Base-by-base conservation (phyloP, 2,113 vertebrate species). In the Camelus bactrianus region DNA sequence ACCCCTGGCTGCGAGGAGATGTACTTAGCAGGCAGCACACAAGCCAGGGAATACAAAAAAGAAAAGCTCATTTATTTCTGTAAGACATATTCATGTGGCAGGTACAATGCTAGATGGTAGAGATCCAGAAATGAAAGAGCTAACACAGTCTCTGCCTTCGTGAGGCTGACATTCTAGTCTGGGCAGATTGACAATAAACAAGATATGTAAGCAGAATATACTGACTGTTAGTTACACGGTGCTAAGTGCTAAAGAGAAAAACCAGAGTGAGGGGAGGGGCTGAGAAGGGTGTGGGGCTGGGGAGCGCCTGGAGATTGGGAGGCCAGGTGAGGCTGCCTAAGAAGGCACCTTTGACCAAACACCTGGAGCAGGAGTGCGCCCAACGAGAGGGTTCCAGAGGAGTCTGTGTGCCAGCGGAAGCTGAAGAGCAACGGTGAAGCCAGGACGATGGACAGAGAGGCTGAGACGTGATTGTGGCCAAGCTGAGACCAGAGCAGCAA, bases 401-500 rank as follows among this genome's bases (percentile, higher is more conserved):
- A 95, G 22, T 0, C 0, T 10, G 3, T 13, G 22, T 28, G 8
- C 52, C 84, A 9, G 14, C 10, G 7, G 50, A 97, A 76, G 94
- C 87, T 22, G 98, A 98, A 97, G 98, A 98, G 8, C 97, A 98
- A 30, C 97, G 32, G 35, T 32, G 52, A 42, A 4, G 52, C 76
- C 76, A 76, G 82, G 50, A 42, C 38, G 4, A 42, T 6, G 92
- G 98, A 76, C 62, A 97, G 93, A 94, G 16, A 38, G 96, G 97
- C 2, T 60, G 69, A 70, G 70, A 1, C 1, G 69, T 11, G 8
- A 56, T 6, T 1, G 14, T 19, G 35, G 10, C n/a, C 5, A 16
- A 22, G 32, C 28, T 48, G 62, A 80, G 8, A n/a, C 54, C 70
- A 62, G 77, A 77, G 72, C 28, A 28, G 28, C 17, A 60, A 65